Evolutionary conservation across 1,140 invertebrate species (phyloP).

Genomic region (Bombus polaris): DNA sequence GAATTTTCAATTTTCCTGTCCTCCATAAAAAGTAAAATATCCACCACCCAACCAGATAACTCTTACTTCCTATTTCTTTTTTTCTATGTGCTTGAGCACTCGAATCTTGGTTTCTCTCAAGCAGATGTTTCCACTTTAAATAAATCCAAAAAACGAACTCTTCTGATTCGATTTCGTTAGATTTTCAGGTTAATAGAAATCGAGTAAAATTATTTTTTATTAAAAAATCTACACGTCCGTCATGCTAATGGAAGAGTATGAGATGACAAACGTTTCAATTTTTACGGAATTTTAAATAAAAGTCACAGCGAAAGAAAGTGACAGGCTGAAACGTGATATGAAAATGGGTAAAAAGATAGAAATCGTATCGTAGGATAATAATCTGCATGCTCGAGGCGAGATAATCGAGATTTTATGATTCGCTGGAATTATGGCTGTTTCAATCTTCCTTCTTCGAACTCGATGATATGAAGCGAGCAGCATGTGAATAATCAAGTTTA

Average conservation of each 20-base stretch:
- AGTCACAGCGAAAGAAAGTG: too few species aligned
- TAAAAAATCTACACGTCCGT: too few species aligned
- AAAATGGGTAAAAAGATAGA: background rate
- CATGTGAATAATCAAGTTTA: background rate
- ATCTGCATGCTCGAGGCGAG: background rate
- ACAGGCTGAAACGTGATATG: background rate
- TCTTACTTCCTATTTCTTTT: background rate
- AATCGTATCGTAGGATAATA: background rate
- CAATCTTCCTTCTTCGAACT: background rate
- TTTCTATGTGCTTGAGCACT: too few species aligned
- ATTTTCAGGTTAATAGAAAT: too few species aligned
- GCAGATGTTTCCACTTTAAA: too few species aligned
- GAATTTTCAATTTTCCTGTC: slow-evolving; percentile 53
- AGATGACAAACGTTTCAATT: too few species aligned
- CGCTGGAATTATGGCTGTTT: background rate
- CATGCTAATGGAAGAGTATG: too few species aligned
- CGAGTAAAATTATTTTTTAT: too few species aligned
- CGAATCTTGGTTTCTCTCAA: too few species aligned
- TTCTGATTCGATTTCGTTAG: too few species aligned
- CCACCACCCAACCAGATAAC: background rate
- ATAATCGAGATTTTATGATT: background rate
- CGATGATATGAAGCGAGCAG: background rate
- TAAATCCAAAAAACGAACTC: too few species aligned
- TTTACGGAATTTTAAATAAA: too few species aligned
- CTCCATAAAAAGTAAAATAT: background rate